These are phyloP conservation scores for Cordilura impudica DNA, from an alignment of 2,888 invertebrate species.

Conservation along the genomic window DNA sequence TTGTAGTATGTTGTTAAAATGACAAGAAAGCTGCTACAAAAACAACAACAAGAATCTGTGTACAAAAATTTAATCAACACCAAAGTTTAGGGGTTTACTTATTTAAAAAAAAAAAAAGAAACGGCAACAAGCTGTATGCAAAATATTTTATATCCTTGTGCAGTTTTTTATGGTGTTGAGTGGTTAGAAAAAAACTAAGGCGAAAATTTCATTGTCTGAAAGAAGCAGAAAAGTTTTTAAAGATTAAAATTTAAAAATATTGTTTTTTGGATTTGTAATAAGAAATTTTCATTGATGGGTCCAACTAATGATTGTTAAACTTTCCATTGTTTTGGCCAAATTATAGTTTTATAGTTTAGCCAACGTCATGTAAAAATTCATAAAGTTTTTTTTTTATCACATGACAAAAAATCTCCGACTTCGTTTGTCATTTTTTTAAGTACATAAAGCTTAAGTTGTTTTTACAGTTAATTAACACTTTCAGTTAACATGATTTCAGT, in stretches of 20 bases:
- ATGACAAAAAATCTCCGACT: neutral
- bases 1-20: conserved; percentile 29
- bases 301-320: no score
- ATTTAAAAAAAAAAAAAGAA: conserved; percentile 7
- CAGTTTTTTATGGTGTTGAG: conserved; percentile 2
- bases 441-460: neutral
- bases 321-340: no score
- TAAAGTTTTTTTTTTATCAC: neutral
- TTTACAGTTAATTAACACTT: conserved; percentile 13
- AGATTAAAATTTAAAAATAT: no score
- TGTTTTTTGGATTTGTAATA: no score
- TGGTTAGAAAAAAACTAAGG: neutral
- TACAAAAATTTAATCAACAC: conserved; percentile 61
- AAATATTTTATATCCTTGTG: conserved; percentile 46
- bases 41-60: conserved; percentile 20
- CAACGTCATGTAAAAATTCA: no score
- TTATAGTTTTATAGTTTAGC: no score
- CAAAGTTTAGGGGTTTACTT: conserved; percentile 39
- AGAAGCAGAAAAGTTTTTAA: neutral
- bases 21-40: conserved; percentile 36
- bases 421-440: neutral
- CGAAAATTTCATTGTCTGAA: neutral
- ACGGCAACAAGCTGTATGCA: conserved; percentile 5
- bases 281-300: no score
- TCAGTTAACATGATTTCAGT: conserved; percentile 11